Evolutionary conservation across 1,140 invertebrate species (phyloP), one percentile per base, ranked within the genome.

Genomic region (Pollicipes pollicipes): DNA sequence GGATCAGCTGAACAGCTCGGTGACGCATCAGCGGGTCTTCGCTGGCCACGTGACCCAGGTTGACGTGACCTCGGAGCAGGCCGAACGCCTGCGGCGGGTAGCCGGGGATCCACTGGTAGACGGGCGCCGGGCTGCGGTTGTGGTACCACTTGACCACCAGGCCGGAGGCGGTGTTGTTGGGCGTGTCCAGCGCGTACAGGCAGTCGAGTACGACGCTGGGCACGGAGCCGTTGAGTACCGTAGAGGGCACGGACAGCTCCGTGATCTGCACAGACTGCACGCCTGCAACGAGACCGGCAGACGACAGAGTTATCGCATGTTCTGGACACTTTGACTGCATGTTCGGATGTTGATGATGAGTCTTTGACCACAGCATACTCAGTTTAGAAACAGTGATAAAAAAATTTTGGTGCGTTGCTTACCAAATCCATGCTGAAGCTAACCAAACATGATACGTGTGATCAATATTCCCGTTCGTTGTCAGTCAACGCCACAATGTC

Each of bases 101-200:
- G 28, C 77, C 76, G 8, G 77, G 77, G 68, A 78, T 78, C 77
- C 77, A 78, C 73, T 78, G 77, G 72, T 78, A 78, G 29, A 78
- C 75, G 10, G 77, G 75, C 30, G 77, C 76, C 0, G 75, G 74
- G 16, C 74, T 72, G 21, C 73, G 64, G 71, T 77, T 76, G 35
- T 75, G 74, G 74, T 77, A 78, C 77, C 77, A 78, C 32, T 77
- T 76, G 27, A 78, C 76, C 28, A 76, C 76, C 29, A 78, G 69
- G 24, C 74, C 72, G 70, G 75, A 74, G 58, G 74, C 71, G 28
- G 70, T 27, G 68, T 74, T 71, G 32, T 71, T 63, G 10, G 30
- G 66, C 3, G 72, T 67, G 0, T 45, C 72, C 69, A 76, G 73
- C 13, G 72, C 71, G 70, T 77, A 79, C 24, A 74, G 71, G 71